Conservation (phyloP, 2,888 invertebrate genomes). For the Aleiodes alternator region DNA sequence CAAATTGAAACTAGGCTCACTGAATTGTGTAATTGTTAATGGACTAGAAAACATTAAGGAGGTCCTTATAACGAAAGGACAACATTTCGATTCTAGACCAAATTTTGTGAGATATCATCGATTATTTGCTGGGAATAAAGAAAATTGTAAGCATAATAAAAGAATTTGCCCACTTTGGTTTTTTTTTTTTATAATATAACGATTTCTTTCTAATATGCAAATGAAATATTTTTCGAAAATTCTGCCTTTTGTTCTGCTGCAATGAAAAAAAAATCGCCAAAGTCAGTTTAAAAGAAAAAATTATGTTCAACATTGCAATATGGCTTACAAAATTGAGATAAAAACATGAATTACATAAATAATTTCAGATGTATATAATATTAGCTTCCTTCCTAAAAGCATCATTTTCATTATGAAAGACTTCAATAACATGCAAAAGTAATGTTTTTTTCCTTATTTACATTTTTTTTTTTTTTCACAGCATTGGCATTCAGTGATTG, state of each 20-base stretch:
- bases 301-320: neutral
- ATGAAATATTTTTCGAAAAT: too few relatives aligned
- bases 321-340: constrained; percentile 6
- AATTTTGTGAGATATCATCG: constrained; percentile 80
- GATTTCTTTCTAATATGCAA: too few relatives aligned
- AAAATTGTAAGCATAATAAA: constrained; percentile 80
- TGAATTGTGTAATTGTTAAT: constrained; percentile 79
- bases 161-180: constrained; percentile 12
- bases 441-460: constrained; percentile 29
- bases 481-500: constrained; percentile 84
- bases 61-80: constrained; percentile 78
- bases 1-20: constrained; percentile 77
- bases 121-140: constrained; percentile 81
- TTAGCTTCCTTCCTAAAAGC: constrained; percentile 11
- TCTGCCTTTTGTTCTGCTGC: neutral
- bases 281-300: constrained; percentile 18
- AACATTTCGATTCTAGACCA: constrained; percentile 81
- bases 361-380: neutral
- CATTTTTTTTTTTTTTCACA: constrained; percentile 67
- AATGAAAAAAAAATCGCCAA: neutral
- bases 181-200: neutral
- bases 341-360: constrained; percentile 10
- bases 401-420: neutral
- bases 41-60: constrained; percentile 79
- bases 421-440: constrained; percentile 12